These are phyloP conservation scores for Gallinago jamesoni DNA, from an alignment of 2,113 vertebrate species.

Conservation along the genomic window DNA sequence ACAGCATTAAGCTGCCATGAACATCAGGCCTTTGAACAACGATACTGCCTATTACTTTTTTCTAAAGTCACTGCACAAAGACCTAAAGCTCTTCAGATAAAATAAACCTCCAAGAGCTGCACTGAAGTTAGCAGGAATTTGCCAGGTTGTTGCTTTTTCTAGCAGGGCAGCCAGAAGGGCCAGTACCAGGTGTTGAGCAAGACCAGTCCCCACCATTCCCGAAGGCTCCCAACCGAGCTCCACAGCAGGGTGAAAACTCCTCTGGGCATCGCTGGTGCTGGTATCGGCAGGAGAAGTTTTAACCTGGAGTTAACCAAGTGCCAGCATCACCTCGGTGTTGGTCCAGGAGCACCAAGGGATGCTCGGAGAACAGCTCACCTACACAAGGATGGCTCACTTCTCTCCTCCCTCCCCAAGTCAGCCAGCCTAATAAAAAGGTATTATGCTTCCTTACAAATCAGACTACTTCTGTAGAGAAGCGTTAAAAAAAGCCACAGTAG, in stretches of 20 bases:
- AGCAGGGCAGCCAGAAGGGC: neutral
- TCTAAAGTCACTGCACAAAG: neutral
- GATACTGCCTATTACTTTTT: neutral
- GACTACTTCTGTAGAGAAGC: neutral
- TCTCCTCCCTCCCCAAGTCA: neutral
- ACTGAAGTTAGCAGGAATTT: neutral
- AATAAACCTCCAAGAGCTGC: neutral
- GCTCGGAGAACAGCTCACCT: neutral
- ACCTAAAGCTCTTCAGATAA: neutral
- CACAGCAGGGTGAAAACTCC: accelerated
- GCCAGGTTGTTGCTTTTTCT: neutral
- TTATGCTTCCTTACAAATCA: neutral
- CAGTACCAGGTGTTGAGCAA: neutral
- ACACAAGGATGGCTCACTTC: neutral
- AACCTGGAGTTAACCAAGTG: neutral
- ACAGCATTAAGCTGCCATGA: neutral
- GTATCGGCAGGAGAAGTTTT: neutral
- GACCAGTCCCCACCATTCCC: accelerated
- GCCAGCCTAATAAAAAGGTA: neutral
- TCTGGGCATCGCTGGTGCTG: neutral
- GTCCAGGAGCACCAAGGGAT: neutral
- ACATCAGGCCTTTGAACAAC: neutral
- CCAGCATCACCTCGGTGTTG: neutral
- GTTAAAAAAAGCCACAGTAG: neutral
- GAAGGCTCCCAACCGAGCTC: neutral